A percentile compares a stretch with the other conserved stretches of the same genome.
These are phyloP conservation scores for Spodoptera litura DNA, from an alignment of 1,140 invertebrate species.

Conservation along the genomic window DNA sequence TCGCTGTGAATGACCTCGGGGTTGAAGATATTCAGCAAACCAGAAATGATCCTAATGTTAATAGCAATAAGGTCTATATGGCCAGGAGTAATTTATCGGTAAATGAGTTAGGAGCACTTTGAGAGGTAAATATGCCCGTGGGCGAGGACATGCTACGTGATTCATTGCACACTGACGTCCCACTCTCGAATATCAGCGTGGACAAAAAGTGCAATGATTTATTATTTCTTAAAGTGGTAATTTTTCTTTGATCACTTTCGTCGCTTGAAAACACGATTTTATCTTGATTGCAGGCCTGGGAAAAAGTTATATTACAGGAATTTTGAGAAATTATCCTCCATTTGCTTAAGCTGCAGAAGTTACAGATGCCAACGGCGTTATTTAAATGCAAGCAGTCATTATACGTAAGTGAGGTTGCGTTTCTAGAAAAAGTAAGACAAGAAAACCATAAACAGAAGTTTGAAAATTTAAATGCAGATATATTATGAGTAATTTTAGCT, in stretches of 20 bases:
- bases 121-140: conserved; percentile 70
- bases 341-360: conserved; percentile 21
- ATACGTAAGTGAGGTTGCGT: conserved; percentile 30
- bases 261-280: conserved; percentile 26
- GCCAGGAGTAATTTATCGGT: conserved; percentile 47
- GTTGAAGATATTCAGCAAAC: conserved; percentile 21
- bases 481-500: conserved; percentile 60
- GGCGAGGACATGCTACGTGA: conserved; percentile 70
- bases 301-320: conserved; percentile 26
- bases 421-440: conserved; percentile 45
- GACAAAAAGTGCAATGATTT: conserved; percentile 55
- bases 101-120: conserved; percentile 60
- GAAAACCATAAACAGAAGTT: conserved; percentile 41
- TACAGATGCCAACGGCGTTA: neutral
- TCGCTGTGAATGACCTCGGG: conserved; percentile 65
- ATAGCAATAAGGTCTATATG: conserved; percentile 54
- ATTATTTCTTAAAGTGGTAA: conserved; percentile 44
- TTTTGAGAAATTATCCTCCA: conserved; percentile 32
- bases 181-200: conserved; percentile 54
- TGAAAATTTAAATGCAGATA: conserved; percentile 47
- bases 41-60: conserved; percentile 49
- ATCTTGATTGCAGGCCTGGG: conserved; percentile 19
- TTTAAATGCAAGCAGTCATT: conserved; percentile 23
- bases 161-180: conserved; percentile 69
- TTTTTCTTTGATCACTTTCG: conserved; percentile 40